phyloP scores from a whole-genome alignment of 2,888 invertebrate species.

The Hypsopygia costalis region DNA sequence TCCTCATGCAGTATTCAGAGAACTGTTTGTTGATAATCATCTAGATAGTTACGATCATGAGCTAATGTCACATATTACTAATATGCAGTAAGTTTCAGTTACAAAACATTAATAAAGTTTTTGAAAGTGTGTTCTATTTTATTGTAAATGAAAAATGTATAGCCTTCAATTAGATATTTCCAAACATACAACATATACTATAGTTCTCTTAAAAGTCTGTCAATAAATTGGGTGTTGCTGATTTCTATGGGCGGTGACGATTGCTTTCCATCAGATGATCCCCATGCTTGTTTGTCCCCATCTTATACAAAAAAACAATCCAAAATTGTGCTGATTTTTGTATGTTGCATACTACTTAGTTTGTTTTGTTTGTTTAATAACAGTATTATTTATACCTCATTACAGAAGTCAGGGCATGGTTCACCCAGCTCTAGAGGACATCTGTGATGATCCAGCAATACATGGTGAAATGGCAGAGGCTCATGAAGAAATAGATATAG shows the following conservation, averaged over 20 bases:
- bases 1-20: constrained; percentile 68
- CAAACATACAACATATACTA: no score
- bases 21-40: constrained; percentile 63
- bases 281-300: no score
- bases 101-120: background rate
- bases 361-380: background rate
- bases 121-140: background rate
- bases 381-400: constrained; percentile 10
- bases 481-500: constrained; percentile 42
- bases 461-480: constrained; percentile 48
- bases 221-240: no score
- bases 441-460: constrained; percentile 51
- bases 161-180: no score
- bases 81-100: constrained; percentile 57
- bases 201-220: no score
- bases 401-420: constrained; percentile 47
- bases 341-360: no score
- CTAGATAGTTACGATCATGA: constrained; percentile 67
- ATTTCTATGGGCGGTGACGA: no score
- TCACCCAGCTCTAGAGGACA: constrained; percentile 60
- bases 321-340: no score
- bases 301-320: no score
- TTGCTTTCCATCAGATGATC: no score
- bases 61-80: constrained; percentile 56
- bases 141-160: no score